phyloP scores from a whole-genome alignment of 2,113 vertebrate species.

The Panthera uncia region DNA sequence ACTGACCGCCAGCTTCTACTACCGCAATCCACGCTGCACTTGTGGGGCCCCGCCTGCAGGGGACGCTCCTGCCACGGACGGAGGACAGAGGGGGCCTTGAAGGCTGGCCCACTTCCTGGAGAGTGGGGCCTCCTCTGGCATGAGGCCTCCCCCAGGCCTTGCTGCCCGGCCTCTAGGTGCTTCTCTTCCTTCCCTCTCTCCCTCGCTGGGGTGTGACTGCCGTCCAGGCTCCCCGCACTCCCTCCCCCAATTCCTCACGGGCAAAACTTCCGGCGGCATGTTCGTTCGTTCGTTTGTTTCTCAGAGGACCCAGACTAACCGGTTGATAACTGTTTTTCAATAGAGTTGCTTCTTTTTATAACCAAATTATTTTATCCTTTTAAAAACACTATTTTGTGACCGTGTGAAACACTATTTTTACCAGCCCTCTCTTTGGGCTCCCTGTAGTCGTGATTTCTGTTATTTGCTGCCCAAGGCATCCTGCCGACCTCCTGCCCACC shows the following conservation, averaged over 20 bases:
- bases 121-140: neutral
- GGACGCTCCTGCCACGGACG: neutral
- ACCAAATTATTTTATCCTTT: neutral
- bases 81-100: neutral
- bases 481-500: neutral
- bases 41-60: neutral
- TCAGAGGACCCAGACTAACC: neutral
- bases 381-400: neutral
- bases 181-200: neutral
- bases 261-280: neutral
- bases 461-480: neutral
- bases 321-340: neutral
- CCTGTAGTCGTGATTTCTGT: neutral
- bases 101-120: neutral
- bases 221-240: no score
- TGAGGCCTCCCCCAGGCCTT: neutral
- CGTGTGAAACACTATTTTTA: neutral
- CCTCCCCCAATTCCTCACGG: neutral
- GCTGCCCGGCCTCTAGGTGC: neutral
- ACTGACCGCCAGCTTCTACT: rapidly evolving
- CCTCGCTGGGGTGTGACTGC: neutral
- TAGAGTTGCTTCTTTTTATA: constrained; percentile 8
- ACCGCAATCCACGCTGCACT: neutral
- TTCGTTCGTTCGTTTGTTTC: neutral
- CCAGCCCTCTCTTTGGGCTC: neutral